Percentiles rank a stretch among this genome's conserved stretches.
Evolutionary conservation across 2,113 vertebrate species (phyloP).

Genomic region (Struthio camelus): DNA sequence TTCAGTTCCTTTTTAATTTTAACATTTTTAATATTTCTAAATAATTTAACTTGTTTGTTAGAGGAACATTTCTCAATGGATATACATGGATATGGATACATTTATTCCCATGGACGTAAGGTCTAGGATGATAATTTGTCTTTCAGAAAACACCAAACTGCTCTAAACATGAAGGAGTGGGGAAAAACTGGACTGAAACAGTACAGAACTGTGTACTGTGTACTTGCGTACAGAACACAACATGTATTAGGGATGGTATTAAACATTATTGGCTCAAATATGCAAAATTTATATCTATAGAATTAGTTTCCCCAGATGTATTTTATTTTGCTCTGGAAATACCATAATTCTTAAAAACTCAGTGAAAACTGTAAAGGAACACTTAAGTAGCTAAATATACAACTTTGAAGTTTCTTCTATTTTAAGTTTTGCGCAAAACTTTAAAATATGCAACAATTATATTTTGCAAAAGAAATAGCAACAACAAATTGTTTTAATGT

Average conservation of each 20-base stretch:
- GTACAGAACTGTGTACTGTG: not conserved
- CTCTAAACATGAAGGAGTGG: not conserved
- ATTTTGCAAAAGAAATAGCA: not conserved
- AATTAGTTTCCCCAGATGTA: not conserved
- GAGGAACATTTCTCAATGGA: conserved; percentile 4
- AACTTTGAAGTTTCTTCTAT: not conserved
- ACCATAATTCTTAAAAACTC: not conserved
- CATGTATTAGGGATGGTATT: not conserved
- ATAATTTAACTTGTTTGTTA: not conserved
- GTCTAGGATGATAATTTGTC: not conserved
- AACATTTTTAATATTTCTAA: not conserved
- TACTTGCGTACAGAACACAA: not conserved
- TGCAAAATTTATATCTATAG: not conserved
- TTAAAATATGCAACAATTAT: not conserved
- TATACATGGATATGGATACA: no score
- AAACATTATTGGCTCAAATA: not conserved
- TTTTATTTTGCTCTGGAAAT: not conserved
- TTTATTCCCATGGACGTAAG: not conserved
- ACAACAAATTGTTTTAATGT: not conserved
- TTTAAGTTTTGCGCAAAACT: not conserved
- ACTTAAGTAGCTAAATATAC: not conserved
- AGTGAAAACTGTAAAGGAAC: not conserved
- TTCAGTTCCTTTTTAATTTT: not conserved
- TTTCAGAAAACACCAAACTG: not conserved
- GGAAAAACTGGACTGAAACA: not conserved